Evolutionary conservation across 2,797 vertebrate species (phyloP).

Genomic region (Trichosurus vulpecula): DNA sequence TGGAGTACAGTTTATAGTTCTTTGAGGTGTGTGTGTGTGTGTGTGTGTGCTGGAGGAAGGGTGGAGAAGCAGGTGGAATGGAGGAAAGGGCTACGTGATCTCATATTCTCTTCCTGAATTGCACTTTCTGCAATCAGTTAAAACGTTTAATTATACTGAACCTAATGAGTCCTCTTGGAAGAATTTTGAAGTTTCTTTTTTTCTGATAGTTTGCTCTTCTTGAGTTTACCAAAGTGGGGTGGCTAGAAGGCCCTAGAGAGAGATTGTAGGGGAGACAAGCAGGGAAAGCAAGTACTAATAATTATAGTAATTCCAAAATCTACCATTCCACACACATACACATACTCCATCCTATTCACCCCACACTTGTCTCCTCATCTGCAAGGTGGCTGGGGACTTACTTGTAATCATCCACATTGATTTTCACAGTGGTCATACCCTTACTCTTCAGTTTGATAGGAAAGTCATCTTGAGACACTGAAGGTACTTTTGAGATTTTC

Average conservation of each 20-base stretch:
- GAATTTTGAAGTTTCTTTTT: not conserved
- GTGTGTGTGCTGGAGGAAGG: not conserved
- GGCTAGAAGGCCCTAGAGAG: not conserved
- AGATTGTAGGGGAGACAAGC: not conserved
- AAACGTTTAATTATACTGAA: not conserved
- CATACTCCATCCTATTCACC: not conserved
- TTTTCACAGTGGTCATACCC: constrained; percentile 70
- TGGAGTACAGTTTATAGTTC: not conserved
- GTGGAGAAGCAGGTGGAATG: not conserved
- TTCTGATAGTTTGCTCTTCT: not conserved
- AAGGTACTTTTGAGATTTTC: constrained; percentile 75
- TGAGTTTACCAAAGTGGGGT: not conserved
- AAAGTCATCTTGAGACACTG: not conserved
- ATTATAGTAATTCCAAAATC: not conserved
- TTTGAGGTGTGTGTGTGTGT: not conserved
- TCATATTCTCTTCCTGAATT: not conserved
- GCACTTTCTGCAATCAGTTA: not conserved
- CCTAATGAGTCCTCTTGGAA: not conserved
- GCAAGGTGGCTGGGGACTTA: not conserved
- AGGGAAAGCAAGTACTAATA: not conserved
- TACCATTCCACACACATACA: not conserved
- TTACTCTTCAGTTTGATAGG: constrained; percentile 22
- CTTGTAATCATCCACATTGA: constrained; percentile 59
- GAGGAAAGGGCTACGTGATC: not conserved
- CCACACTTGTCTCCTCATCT: not conserved